These are phyloP conservation scores for Crepidodera aurea DNA, from an alignment of 2,888 invertebrate species.

Conservation along the genomic window DNA sequence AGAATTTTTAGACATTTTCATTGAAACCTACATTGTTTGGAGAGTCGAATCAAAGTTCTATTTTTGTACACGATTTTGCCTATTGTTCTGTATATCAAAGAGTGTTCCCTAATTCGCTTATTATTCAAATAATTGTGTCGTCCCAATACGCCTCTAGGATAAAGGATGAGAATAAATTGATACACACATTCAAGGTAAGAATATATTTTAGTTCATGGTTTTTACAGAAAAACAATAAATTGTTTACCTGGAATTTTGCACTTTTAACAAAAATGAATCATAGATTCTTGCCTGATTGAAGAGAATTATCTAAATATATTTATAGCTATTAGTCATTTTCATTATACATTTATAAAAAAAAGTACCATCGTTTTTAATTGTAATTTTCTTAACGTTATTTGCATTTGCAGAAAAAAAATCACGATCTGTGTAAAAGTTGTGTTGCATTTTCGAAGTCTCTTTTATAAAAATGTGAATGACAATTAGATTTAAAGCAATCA, in stretches of 20 bases:
- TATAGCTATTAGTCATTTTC: no score
- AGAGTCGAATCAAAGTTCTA: neutral
- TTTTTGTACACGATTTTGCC: neutral
- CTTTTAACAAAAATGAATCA: neutral
- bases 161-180: constrained; percentile 1
- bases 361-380: no score
- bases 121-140: neutral
- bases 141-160: neutral
- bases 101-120: neutral
- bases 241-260: neutral
- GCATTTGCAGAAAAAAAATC: no score
- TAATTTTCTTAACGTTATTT: no score
- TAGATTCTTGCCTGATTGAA: no score
- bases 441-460: no score
- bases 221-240: neutral
- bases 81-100: neutral
- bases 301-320: no score
- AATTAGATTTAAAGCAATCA: no score
- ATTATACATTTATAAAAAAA: no score
- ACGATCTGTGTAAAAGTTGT: no score
- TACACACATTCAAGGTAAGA: neutral
- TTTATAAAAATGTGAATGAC: no score
- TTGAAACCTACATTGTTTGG: neutral
- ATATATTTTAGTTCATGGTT: neutral
- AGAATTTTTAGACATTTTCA: neutral